Evolutionary conservation across 2,888 invertebrate genomes (phyloP), one percentile per base, ranked within the genome.

Genomic region (Drosophila helvetica): DNA sequence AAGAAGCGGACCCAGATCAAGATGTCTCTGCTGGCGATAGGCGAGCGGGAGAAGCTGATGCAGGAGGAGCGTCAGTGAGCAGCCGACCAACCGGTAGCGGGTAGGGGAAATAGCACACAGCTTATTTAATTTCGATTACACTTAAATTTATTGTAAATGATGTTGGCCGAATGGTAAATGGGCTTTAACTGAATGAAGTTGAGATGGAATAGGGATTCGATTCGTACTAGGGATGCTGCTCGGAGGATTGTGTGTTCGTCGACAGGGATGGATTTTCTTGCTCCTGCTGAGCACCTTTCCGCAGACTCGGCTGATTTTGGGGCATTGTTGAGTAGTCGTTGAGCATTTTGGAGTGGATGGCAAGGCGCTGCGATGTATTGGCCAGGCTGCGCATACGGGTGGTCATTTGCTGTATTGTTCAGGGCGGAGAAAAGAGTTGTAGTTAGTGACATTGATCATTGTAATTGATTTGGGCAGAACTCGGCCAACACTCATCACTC

Each of bases 1-100:
- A 94, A 94, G 78, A 95, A 95, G 0, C 96, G 96, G 81, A 95
- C 96, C 0, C 95, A 96, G 84, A 96, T 97, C 54, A 96, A 96
- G 90, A 90, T 96, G 67, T 95, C 96, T 78, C 91, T 96, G 19
- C 93, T 96, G 89, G 95, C 95, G 46, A 93, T 96, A 22, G 93
- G 93, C 38, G 94, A 95, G 80, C 89, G 95, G 18, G 93, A 95
- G 7, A 78, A 88, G 17, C 62, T 90, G 12, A 18, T 76, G 9
- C 77, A 58, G 9, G 48, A 54, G 9, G 47, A 57, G 7, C 38
- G n/a, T n/a, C n/a, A 38, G 38, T 38, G n/a, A 38, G 38, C 38
- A 38, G 15, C 33, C 12, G n/a, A n/a, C 12, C 5, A 6, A n/a
- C 2, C n/a, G 38, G 15, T n/a, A 6, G 27, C 27, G 38, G 38